These are phyloP conservation scores for Hirtodrosophila confusa DNA, from an alignment of 2,888 invertebrate species.

Conservation along the genomic window DNA sequence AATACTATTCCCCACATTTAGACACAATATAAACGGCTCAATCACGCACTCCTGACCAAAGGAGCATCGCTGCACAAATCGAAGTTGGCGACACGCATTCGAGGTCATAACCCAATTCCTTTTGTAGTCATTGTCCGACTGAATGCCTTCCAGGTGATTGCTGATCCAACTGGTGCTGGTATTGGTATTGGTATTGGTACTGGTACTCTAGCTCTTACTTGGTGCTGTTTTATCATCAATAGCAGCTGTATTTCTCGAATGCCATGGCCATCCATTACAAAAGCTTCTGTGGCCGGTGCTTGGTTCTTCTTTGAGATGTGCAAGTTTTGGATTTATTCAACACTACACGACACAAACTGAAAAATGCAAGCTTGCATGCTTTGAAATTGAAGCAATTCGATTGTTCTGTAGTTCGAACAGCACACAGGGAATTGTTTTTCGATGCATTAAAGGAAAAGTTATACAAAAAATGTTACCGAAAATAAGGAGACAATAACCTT, in stretches of 20 bases:
- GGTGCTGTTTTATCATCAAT: constrained; percentile 49
- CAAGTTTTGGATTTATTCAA: too few relatives aligned
- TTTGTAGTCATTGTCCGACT: constrained; percentile 43
- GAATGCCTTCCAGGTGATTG: constrained; percentile 20
- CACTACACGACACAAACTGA: too few relatives aligned
- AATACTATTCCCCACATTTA: constrained; percentile 14
- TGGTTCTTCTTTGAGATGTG: neutral
- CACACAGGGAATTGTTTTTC: too few relatives aligned
- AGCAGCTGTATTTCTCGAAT: constrained; percentile 56
- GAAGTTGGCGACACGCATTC: constrained; percentile 74
- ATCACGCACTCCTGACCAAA: constrained; percentile 45
- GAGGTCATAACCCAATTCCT: constrained; percentile 82
- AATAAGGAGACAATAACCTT: too few relatives aligned
- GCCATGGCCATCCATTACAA: constrained; percentile 57
- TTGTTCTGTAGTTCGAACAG: too few relatives aligned
- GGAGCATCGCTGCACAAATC: constrained; percentile 16
- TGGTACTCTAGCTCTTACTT: constrained; percentile 12
- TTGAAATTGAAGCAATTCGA: too few relatives aligned
- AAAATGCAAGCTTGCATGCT: too few relatives aligned
- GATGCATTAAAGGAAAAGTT: too few relatives aligned
- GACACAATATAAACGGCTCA: constrained; percentile 58
- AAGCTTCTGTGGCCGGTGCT: constrained; percentile 28
- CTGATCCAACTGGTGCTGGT: constrained; percentile 17
- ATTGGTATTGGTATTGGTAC: constrained; percentile 11
- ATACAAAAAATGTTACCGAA: too few relatives aligned